Percentiles rank a stretch among this genome's conserved stretches.
phyloP scores from a whole-genome alignment of 1,140 invertebrate species.

The silkworm (Bombyx mori) region DNA sequence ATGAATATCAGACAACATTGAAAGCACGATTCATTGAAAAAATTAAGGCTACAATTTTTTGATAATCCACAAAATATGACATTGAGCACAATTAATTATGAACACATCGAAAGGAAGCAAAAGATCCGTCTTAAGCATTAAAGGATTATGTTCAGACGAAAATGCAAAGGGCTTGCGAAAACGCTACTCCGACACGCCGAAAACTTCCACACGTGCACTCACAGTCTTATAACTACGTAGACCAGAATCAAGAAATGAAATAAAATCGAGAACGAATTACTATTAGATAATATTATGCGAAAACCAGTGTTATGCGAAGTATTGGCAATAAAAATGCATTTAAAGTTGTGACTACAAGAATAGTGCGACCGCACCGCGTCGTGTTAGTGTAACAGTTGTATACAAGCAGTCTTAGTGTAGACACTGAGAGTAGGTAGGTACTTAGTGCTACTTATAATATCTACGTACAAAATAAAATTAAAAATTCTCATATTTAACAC shows the following conservation, averaged over 20 bases:
- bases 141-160: constrained; percentile 17
- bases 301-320: constrained; percentile 47
- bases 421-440: constrained; percentile 67
- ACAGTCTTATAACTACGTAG: constrained; percentile 43
- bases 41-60: no score
- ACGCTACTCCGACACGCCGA: not conserved
- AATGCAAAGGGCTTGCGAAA: constrained; percentile 16
- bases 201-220: constrained; percentile 19
- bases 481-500: constrained; percentile 39
- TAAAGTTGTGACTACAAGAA: constrained; percentile 64
- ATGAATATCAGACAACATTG: no score
- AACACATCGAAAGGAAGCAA: constrained; percentile 63
- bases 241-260: constrained; percentile 30
- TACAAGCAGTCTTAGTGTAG: constrained; percentile 68
- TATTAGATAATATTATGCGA: constrained; percentile 15
- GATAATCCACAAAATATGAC: constrained; percentile 18
- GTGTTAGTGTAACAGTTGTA: constrained; percentile 64
- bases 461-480: constrained; percentile 59
- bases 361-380: constrained; percentile 33
- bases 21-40: no score
- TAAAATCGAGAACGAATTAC: constrained; percentile 36
- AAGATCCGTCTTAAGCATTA: constrained; percentile 30
- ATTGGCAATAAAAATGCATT: constrained; percentile 68
- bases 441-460: constrained; percentile 63
- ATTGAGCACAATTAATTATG: constrained; percentile 57